Conservation (phyloP, 64 coral and sea anemone species). For the Trachythela sp. region DNA sequence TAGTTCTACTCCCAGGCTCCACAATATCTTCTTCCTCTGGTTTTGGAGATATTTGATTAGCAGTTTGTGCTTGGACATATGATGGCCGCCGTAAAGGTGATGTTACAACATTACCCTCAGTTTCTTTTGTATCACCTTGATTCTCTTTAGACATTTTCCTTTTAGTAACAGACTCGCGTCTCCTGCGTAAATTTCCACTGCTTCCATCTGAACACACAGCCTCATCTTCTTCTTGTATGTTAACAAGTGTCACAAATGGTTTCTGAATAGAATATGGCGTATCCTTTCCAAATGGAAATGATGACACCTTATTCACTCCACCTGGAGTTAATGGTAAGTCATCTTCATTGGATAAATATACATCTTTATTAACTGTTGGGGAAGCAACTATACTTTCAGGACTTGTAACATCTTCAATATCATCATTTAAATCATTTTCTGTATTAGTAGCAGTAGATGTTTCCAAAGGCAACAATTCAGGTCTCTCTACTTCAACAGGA, state of each 20-base stretch:
- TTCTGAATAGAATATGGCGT: slow-evolving; percentile 11
- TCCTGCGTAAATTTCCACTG: background rate
- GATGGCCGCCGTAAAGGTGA: background rate
- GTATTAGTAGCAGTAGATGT: background rate
- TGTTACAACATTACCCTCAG: background rate
- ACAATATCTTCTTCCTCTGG: background rate
- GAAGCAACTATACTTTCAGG: background rate
- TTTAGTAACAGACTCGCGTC: background rate
- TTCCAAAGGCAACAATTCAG: background rate
- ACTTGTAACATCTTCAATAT: background rate
- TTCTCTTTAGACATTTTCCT: background rate
- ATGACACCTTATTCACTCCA: background rate
- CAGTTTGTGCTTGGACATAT: background rate
- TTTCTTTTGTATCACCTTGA: background rate
- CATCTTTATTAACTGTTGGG: background rate
- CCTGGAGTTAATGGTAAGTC: background rate
- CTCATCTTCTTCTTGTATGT: slow-evolving; percentile 12
- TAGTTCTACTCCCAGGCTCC: background rate
- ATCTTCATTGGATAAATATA: background rate
- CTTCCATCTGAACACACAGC: background rate
- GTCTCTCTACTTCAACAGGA: background rate
- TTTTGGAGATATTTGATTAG: background rate
- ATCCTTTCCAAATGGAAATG: slow-evolving; percentile 6
- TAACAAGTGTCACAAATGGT: slow-evolving; percentile 2
- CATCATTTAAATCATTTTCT: background rate